phyloP scores from a whole-genome alignment of 2,888 invertebrate species.

The Drosophila austrosaltans region DNA sequence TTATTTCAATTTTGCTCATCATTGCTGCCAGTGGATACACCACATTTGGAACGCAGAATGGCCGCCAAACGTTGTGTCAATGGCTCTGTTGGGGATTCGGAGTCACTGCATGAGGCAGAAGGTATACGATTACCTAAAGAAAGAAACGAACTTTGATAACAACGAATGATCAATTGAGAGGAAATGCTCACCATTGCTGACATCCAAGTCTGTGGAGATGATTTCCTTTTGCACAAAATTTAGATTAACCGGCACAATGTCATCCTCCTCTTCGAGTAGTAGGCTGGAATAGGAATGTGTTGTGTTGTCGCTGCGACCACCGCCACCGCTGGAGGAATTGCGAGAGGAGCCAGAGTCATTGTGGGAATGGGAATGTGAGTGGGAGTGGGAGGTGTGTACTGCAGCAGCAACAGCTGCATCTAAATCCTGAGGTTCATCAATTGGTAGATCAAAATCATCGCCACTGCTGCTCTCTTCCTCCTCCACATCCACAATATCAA shows the following conservation, averaged over 20 bases:
- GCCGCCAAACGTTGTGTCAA: slow-evolving; percentile 83
- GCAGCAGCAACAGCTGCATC: slow-evolving; percentile 44
- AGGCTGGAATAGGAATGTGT: slow-evolving; percentile 84
- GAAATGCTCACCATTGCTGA: slow-evolving; percentile 80
- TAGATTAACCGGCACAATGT: slow-evolving; percentile 80
- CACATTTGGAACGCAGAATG: slow-evolving; percentile 82
- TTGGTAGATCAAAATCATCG: slow-evolving; percentile 81
- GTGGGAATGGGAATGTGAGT: slow-evolving; percentile 55
- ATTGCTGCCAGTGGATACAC: slow-evolving; percentile 68
- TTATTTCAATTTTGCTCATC: slow-evolving; percentile 56
- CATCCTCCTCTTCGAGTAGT: slow-evolving; percentile 83
- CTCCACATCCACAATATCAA: slow-evolving; percentile 69
- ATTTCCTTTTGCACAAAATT: slow-evolving; percentile 73
- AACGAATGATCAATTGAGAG: no score
- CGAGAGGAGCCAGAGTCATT: slow-evolving; percentile 80
- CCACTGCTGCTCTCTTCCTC: slow-evolving; percentile 81
- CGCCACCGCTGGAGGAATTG: slow-evolving; percentile 79
- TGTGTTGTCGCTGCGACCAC: slow-evolving; percentile 83
- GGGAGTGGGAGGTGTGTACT: slow-evolving; percentile 53
- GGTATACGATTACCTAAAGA: slow-evolving; percentile 80
- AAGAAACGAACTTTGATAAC: not conserved
- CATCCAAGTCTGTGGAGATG: slow-evolving; percentile 78
- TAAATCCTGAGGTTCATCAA: slow-evolving; percentile 77
- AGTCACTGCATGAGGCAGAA: slow-evolving; percentile 83
- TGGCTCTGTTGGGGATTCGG: slow-evolving; percentile 83